phyloP scores from a whole-genome alignment of 2,113 vertebrate genomes.

The Myanophis thanlyinensis region DNA sequence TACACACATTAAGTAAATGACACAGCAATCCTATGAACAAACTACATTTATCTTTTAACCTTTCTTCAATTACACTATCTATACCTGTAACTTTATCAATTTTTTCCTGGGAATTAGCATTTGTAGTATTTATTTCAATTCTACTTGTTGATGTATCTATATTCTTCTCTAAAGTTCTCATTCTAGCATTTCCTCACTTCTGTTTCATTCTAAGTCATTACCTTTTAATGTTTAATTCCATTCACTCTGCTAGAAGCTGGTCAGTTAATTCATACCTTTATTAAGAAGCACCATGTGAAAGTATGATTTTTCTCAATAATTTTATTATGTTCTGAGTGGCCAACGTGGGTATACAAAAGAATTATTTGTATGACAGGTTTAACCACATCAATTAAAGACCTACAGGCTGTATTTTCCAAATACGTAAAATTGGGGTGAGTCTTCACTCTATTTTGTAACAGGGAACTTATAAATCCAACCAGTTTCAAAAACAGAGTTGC shows the following conservation, averaged over 20 bases:
- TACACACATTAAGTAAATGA: not conserved
- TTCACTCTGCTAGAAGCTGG: not conserved
- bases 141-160: not conserved
- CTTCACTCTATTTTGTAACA: not conserved
- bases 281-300: not conserved
- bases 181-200: not conserved
- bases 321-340: not conserved
- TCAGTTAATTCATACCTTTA: not conserved
- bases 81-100: not conserved
- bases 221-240: not conserved
- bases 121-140: not conserved
- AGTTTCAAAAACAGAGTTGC: not conserved
- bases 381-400: not conserved
- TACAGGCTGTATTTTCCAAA: not conserved
- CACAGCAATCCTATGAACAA: not conserved
- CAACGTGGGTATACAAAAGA: not conserved
- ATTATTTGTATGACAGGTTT: not conserved
- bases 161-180: not conserved
- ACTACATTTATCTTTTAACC: not conserved
- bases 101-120: not conserved
- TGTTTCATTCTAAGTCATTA: not conserved
- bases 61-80: not conserved
- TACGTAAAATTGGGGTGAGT: not conserved
- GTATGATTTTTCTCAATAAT: not conserved
- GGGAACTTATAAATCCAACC: not conserved